Percentiles rank a stretch among this genome's conserved stretches.
Conservation (phyloP, 2,888 invertebrate genomes). For the Lycophotia porphyrea region DNA sequence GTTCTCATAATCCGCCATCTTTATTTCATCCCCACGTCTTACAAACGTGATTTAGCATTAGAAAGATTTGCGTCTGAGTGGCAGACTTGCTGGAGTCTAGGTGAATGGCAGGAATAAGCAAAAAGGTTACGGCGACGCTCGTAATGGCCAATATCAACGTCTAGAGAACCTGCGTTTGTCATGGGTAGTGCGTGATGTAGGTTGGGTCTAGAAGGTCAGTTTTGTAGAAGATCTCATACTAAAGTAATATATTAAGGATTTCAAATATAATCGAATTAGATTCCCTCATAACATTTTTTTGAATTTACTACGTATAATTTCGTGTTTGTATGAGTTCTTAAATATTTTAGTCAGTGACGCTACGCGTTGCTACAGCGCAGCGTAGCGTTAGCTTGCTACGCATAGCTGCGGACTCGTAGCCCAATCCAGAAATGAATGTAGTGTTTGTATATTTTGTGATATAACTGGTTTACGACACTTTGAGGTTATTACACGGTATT, state of each 20-base stretch:
- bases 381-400: conserved; percentile 4
- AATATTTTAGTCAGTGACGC: neutral
- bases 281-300: too few species aligned
- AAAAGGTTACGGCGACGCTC: conserved; percentile 57
- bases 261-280: too few species aligned
- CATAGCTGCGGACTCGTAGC: neutral
- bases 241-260: too few species aligned
- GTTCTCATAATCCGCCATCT: conserved; percentile 6
- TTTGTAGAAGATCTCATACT: neutral
- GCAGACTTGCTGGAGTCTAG: conserved; percentile 52
- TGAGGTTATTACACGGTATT: neutral
- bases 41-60: conserved; percentile 49
- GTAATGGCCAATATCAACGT: conserved; percentile 65
- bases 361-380: conserved; percentile 16
- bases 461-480: neutral
- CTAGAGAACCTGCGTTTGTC: conserved; percentile 64
- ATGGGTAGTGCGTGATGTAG: conserved; percentile 20
- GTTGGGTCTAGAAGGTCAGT: conserved; percentile 25
- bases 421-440: neutral
- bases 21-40: conserved; percentile 17
- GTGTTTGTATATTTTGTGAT: neutral
- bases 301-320: neutral
- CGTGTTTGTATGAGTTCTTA: neutral
- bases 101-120: conserved; percentile 54
- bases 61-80: conserved; percentile 36